phyloP scores from a whole-genome alignment of 2,797 vertebrate genomes.

The Forpus xanthops region DNA sequence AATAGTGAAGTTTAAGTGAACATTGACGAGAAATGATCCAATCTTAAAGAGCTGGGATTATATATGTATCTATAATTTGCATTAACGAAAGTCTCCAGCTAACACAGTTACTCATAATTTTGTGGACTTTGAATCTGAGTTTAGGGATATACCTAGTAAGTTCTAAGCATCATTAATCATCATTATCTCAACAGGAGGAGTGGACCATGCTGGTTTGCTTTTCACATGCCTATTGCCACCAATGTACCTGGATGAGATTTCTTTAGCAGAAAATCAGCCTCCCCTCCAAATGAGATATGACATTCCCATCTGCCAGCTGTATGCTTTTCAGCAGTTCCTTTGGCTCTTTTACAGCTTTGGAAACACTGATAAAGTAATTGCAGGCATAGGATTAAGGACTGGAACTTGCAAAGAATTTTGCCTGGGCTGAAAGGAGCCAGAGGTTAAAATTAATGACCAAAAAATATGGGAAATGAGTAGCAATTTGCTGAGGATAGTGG shows the following conservation, averaged over 20 bases:
- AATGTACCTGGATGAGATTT: neutral
- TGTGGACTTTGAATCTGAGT: neutral
- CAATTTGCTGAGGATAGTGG: neutral
- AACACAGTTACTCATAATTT: neutral
- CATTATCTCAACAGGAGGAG: neutral
- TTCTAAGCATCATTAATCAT: neutral
- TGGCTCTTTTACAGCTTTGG: neutral
- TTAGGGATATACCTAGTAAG: neutral
- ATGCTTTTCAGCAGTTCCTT: neutral
- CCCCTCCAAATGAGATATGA: neutral
- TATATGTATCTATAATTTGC: neutral
- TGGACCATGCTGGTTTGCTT: neutral
- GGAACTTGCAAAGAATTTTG: neutral
- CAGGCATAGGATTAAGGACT: neutral
- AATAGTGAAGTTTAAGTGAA: slow-evolving; percentile 11
- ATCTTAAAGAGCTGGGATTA: neutral
- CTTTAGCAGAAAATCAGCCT: neutral
- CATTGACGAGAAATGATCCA: slow-evolving; percentile 4
- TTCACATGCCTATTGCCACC: neutral
- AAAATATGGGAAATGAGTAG: neutral
- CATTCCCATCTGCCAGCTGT: neutral
- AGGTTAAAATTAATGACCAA: neutral
- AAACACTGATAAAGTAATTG: neutral
- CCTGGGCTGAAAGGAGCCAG: neutral
- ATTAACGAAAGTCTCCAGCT: neutral